These are phyloP conservation scores for Mus musculus DNA, from an alignment of 2,113 vertebrate genomes.

Conservation along the genomic window DNA sequence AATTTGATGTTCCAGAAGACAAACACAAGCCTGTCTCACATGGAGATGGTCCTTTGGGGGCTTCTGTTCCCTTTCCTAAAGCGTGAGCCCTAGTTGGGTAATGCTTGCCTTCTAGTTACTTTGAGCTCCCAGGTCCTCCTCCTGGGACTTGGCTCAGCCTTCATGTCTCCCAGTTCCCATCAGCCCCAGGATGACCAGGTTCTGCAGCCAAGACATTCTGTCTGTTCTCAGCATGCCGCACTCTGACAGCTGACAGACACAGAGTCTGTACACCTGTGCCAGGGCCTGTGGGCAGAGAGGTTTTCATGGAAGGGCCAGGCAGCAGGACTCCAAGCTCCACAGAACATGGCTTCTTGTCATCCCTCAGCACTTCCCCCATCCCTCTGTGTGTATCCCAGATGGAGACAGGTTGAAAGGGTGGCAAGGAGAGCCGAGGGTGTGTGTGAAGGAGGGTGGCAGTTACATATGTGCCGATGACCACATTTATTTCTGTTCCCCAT, in stretches of 20 bases:
- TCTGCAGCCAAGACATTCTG: conserved; percentile 39
- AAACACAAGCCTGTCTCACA: background rate
- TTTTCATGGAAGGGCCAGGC: background rate
- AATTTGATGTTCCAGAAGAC: background rate
- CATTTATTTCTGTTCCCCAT: background rate
- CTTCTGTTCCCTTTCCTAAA: background rate
- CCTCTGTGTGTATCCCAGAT: background rate
- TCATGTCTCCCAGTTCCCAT: background rate
- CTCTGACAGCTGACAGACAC: background rate
- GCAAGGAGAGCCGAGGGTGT: too few species aligned
- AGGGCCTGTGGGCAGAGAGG: conserved; percentile 21
- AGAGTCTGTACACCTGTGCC: conserved; percentile 14
- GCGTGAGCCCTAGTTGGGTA: background rate
- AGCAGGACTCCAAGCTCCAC: background rate
- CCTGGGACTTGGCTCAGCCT: background rate
- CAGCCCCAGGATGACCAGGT: background rate
- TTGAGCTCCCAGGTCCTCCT: background rate
- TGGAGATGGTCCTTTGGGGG: background rate
- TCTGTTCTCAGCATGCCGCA: background rate
- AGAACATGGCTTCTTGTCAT: background rate
- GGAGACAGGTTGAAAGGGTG: background rate
- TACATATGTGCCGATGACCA: background rate
- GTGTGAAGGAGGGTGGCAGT: background rate
- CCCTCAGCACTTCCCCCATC: background rate
- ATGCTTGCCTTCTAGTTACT: background rate